Base-by-base conservation (phyloP, 2,888 invertebrate species). In the Arge pagana region DNA sequence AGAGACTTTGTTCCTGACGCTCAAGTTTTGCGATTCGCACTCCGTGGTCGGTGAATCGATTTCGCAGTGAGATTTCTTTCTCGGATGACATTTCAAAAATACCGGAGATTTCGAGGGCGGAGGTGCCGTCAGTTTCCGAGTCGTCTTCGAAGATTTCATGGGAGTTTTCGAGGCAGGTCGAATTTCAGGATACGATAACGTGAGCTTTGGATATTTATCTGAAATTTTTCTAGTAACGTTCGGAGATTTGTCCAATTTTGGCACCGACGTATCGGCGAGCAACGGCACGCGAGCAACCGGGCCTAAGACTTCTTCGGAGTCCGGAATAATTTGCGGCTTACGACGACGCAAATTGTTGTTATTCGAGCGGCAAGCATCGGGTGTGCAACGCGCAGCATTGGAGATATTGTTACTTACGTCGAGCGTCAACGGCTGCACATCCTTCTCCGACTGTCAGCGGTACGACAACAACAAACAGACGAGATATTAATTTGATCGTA, bases 361-460 rank as follows among this genome's bases (percentile, higher is more conserved):
- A 58, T 53, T 56, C 43, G 55, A n/a, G n/a, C n/a, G n/a, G n/a
- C n/a, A n/a, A n/a, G n/a, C n/a, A n/a, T n/a, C 59, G 59, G 58
- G 48, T 59, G 62, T 68, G 66, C 63, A 63, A 66, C 61, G 64
- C 66, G 64, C 51, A 49, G 64, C 63, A 60, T 65, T 52, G 48
- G 58, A 61, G 53, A 57, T 65, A 61, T 62, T n/a, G n/a, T n/a
- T 74, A 74, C 74, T 74, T 76, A 76, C 76, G 72, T 76, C 76
- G 58, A 70, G 68, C 33, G 68, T 67, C 36, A 70, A 23, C 52
- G 68, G 55, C 57, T 67, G 69, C 59, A 74, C 72, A 57, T 72
- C 71, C 57, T 59, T 74, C 67, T 72, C 70, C 66, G 68, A 60
- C 74, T 74, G 67, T 66, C 52, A 45, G 35, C 15, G 35, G 24